Base-by-base conservation (phyloP, 1,140 invertebrate species). In the Pseudomyrmex pallidus region DNA sequence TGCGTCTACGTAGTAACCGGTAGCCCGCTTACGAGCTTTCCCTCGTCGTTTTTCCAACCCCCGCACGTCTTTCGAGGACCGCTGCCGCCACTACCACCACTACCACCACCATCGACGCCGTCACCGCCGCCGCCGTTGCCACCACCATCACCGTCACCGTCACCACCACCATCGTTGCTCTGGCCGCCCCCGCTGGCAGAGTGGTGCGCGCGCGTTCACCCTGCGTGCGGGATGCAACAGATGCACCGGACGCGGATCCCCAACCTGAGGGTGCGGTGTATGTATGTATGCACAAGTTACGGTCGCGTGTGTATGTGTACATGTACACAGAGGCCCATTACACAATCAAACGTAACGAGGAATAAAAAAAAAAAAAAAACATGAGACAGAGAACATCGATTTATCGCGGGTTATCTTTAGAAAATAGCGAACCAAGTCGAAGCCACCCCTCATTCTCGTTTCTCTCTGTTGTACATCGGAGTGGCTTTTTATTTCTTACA, bases 1-100 rank as follows among this genome's bases (percentile, higher is more conserved):
- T 80, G 76, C 76, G 76, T 80, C 76, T 66, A 44, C 76, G 76
- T 80, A 80, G 76, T 80, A 80, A 80, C 76, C 76, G 76, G 76
- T 80, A 78, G 76, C 76, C 64, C 54, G 76, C 64, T 68, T 52
- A 78, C 76, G 76, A 70, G 76, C 76, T 68, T 78, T 78, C 74
- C 52, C 74, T 44, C 35, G 20, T 78, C 74, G 74, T 78, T 68
- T 78, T 78, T 78, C 63, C 74, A 67, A 67, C 63, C 74, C 74
- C 74, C 74, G 63, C 74, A 35, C 74, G 63, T 78, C 74, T 56
- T 66, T 50, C 62, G 50, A 67, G 48, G 57, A 20, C 74, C 12
- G 73, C 59, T 25, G 48, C 59, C 73, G 59, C 22, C 15, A n/a
- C 59, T 57, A 13, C 57, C 44, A 4, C 70, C 46, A 10, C 59